Conservation (phyloP, 2,888 invertebrate species). For the Mallateleia sp. region DNA sequence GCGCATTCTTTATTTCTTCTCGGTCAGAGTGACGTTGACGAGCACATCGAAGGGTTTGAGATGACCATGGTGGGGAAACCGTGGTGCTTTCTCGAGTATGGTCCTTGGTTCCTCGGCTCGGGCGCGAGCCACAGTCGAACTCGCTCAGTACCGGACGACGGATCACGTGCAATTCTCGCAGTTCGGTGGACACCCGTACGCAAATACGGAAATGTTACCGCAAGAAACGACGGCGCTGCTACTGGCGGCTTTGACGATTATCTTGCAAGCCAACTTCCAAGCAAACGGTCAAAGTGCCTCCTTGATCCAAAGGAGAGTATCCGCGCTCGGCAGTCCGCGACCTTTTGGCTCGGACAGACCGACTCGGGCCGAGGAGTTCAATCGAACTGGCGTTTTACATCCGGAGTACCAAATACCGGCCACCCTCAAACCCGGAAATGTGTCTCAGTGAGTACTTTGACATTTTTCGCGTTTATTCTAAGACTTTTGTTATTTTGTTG, state of each 20-base stretch:
- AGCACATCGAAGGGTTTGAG: too few species aligned
- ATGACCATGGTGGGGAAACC: too few species aligned
- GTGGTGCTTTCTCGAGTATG: too few species aligned
- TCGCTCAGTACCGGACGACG: conserved; percentile 85
- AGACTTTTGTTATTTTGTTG: too few species aligned
- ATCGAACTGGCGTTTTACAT: conserved; percentile 87
- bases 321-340: conserved; percentile 84
- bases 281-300: conserved; percentile 69
- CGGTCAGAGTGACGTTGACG: too few species aligned
- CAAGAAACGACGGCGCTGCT: conserved; percentile 66
- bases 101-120: too few species aligned
- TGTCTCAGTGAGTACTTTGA: conserved; percentile 89
- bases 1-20: too few species aligned
- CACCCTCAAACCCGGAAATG: conserved; percentile 86
- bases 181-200: conserved; percentile 63
- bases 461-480: too few species aligned
- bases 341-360: conserved; percentile 86
- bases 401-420: conserved; percentile 89
- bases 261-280: conserved; percentile 74
- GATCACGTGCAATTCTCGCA: conserved; percentile 75
- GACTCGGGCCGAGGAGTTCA: conserved; percentile 87
- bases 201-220: conserved; percentile 63
- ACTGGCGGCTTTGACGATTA: conserved; percentile 65
- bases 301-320: conserved; percentile 73
- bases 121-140: too few species aligned